phyloP scores from a whole-genome alignment of 92 coral and sea anemone genomes.

The Porites divaricata region DNA sequence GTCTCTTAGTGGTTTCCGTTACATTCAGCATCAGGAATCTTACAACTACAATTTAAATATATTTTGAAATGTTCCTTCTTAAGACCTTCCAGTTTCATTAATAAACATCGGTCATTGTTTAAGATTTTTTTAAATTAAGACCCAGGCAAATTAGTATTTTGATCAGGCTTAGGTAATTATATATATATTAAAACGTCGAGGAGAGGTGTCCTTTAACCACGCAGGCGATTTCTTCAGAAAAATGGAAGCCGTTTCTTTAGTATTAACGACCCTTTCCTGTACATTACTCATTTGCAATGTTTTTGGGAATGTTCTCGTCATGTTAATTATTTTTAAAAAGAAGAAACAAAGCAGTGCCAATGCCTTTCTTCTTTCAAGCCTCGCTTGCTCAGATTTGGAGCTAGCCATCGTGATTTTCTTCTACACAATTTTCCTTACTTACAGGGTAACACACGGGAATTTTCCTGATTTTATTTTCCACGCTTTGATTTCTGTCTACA shows the following conservation, averaged over 20 bases:
- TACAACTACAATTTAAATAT: too few relatives aligned
- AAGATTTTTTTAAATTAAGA: too few relatives aligned
- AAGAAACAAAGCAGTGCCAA: slow-evolving; percentile 7
- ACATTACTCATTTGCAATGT: slow-evolving; percentile 29
- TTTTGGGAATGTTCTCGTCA: slow-evolving; percentile 34
- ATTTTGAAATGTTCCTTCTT: too few relatives aligned
- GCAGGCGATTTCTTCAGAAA: not conserved
- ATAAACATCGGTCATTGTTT: too few relatives aligned
- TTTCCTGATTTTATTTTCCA: not conserved
- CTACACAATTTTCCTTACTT: not conserved
- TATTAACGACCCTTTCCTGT: not conserved
- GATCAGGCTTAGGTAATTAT: too few relatives aligned
- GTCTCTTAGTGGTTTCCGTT: too few relatives aligned
- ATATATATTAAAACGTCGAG: too few relatives aligned
- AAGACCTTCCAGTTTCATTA: too few relatives aligned
- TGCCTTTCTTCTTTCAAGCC: not conserved
- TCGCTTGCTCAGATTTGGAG: slow-evolving; percentile 28
- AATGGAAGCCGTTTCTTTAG: not conserved
- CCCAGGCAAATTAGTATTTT: too few relatives aligned
- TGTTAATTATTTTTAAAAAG: slow-evolving; percentile 3
- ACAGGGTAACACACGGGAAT: not conserved
- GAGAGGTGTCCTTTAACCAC: too few relatives aligned
- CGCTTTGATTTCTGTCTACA: slow-evolving; percentile 27
- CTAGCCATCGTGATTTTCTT: slow-evolving; percentile 11
- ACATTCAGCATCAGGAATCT: too few relatives aligned